phyloP scores from a whole-genome alignment of 2,113 vertebrate species.

The Pygoscelis adeliae region DNA sequence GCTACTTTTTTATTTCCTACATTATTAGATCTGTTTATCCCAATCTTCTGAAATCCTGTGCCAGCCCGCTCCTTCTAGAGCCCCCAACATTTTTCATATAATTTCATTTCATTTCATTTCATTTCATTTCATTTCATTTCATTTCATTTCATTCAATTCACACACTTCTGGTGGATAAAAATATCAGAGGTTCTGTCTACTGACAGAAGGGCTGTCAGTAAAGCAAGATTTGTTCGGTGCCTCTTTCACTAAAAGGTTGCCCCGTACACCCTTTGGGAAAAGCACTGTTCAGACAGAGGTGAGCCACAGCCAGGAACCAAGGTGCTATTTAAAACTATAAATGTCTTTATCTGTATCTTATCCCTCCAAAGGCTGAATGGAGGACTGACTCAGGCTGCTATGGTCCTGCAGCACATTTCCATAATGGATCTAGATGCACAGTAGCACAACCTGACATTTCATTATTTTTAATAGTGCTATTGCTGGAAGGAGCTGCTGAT shows the following conservation, averaged over 20 bases:
- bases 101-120: background rate
- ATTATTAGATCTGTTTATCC: background rate
- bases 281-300: background rate
- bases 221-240: background rate
- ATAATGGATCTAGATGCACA: background rate
- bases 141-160: background rate
- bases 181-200: background rate
- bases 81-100: background rate
- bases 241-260: background rate
- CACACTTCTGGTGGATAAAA: background rate
- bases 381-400: background rate
- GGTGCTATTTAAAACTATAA: background rate
- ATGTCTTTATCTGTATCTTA: background rate
- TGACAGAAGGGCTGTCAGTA: background rate
- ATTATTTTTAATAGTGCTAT: slow-evolving; percentile 29
- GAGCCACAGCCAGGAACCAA: background rate
- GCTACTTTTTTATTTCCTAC: background rate
- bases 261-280: background rate
- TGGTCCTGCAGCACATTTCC: background rate
- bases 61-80: background rate
- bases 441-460: slow-evolving; percentile 22
- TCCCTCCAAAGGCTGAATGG: background rate
- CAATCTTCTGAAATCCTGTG: background rate
- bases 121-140: background rate
- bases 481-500: slow-evolving; percentile 41